These are phyloP conservation scores for Struthio camelus DNA, from an alignment of 2,113 vertebrate genomes.

Conservation along the genomic window DNA sequence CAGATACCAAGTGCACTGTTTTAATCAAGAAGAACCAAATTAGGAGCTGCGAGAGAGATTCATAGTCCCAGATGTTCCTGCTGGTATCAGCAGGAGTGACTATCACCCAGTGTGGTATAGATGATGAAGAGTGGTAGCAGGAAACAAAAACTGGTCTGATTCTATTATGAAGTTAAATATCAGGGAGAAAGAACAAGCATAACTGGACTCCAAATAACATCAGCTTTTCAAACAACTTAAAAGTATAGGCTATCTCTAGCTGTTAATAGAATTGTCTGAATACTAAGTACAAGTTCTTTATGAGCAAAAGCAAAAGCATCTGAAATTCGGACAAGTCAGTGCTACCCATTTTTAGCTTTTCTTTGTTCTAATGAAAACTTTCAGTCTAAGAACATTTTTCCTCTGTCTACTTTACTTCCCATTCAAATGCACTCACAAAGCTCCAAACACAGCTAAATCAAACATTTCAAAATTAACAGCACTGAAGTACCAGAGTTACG, in stretches of 20 bases:
- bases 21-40: neutral
- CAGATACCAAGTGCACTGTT: neutral
- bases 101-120: neutral
- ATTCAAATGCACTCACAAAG: neutral
- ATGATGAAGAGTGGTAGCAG: neutral
- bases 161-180: neutral
- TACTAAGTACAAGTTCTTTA: neutral
- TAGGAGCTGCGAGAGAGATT: neutral
- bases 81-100: neutral
- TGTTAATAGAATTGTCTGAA: neutral
- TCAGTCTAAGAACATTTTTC: neutral
- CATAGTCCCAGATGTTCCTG: neutral
- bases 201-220: neutral
- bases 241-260: neutral
- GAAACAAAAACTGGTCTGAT: neutral
- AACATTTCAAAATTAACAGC: neutral
- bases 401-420: neutral
- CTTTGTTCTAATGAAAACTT: neutral
- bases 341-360: neutral
- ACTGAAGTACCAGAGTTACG: neutral
- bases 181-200: neutral
- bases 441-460: neutral
- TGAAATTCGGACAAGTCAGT: neutral
- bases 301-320: neutral
- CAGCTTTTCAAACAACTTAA: neutral